Conservation (phyloP, 2,113 vertebrate species). For the Megaptera novaeangliae region DNA sequence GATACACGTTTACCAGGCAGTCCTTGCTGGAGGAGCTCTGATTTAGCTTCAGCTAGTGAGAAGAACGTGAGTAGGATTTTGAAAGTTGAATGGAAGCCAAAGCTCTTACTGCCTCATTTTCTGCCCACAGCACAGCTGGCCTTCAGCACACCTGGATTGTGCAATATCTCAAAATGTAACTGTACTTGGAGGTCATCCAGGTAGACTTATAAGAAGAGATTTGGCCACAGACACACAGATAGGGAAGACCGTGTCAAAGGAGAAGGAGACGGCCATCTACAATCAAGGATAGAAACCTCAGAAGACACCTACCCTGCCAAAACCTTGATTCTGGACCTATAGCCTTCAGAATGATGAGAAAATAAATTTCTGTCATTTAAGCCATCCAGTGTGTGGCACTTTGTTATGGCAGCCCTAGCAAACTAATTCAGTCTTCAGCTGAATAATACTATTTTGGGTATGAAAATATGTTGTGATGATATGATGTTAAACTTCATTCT, state of each 20-base stretch:
- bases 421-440: background rate
- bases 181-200: background rate
- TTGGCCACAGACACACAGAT: background rate
- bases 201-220: background rate
- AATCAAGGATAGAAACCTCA: background rate
- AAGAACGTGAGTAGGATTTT: background rate
- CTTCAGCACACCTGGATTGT: background rate
- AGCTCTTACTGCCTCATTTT: background rate
- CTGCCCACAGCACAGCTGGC: background rate
- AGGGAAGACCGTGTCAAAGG: background rate
- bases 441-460: background rate
- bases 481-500: background rate
- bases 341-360: background rate
- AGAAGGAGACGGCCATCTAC: rapidly evolving
- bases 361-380: background rate
- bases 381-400: background rate
- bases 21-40: background rate
- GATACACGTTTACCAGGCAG: background rate
- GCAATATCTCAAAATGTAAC: background rate
- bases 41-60: background rate
- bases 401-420: background rate
- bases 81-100: background rate
- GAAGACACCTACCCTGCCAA: background rate
- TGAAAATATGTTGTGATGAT: background rate
- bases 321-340: background rate